These are phyloP conservation scores for Myotis pilosus DNA, from an alignment of 2,797 vertebrate genomes.

Conservation along the genomic window DNA sequence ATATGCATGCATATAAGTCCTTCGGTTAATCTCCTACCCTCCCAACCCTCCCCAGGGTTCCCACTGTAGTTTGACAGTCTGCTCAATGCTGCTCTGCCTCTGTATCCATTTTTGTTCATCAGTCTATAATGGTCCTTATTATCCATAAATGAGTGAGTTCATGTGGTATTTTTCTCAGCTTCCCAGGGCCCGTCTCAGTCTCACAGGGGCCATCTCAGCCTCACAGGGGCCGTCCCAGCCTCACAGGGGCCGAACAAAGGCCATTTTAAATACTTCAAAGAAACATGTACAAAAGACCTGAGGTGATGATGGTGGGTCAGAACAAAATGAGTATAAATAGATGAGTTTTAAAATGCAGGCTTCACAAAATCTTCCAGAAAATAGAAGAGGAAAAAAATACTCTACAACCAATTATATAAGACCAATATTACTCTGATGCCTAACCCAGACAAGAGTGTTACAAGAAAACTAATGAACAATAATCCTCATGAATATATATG, in stretches of 20 bases:
- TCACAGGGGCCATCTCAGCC: too few relatives aligned
- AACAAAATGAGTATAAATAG: slow-evolving; percentile 15
- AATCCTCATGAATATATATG: neutral
- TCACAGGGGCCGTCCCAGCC: too few relatives aligned
- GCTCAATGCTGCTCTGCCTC: too few relatives aligned
- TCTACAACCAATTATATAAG: neutral
- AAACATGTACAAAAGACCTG: neutral
- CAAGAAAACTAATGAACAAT: neutral
- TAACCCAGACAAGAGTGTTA: neutral
- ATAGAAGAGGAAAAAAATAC: neutral
- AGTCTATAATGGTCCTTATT: too few relatives aligned
- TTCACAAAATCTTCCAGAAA: neutral
- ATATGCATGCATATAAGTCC: too few relatives aligned
- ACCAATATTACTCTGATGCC: neutral
- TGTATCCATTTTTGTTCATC: too few relatives aligned
- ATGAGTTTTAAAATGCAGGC: neutral
- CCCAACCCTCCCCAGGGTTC: too few relatives aligned
- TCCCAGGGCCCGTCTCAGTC: too few relatives aligned
- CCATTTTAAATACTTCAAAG: neutral
- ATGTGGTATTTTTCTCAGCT: too few relatives aligned
- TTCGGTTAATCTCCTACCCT: too few relatives aligned
- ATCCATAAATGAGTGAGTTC: too few relatives aligned
- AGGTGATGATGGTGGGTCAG: neutral
- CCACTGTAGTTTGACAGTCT: too few relatives aligned
- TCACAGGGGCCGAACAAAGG: neutral